Base-by-base conservation (phyloP, 2,888 invertebrate species). In the Bombyx huttoni region DNA sequence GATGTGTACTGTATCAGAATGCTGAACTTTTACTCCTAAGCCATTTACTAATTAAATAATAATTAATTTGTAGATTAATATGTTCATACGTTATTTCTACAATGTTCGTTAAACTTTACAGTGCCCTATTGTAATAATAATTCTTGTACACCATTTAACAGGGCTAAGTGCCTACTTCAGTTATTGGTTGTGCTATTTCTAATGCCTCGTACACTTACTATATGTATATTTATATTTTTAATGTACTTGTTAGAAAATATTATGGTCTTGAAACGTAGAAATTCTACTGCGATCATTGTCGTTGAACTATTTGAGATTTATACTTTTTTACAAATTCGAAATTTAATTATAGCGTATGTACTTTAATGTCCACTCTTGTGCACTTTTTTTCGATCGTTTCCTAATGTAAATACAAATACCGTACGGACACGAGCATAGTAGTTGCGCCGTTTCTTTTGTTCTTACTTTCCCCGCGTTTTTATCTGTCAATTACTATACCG, bases 11-110 rank as follows among this genome's bases (percentile, higher is more conserved):
- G 14, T 47, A 48, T 48, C 48, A 40, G 35, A 52, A 52, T 83
- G 84, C 84, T 84, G 84, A 75, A 81, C 84, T 83, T 84, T 82
- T 80, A 61, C 80, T 82, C 78, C 53, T 62, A 58, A 54, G 74
- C 76, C 75, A 49, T 35, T 60, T 67, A 67, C 69, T 75, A 67
- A 73, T 70, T 75, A 75, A 67, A 63, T 52, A 61, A 63, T 65
- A 67, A 59, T 64, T 67, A 40, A 40, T 40, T 63, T 61, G 60
- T 65, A 68, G 58, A 62, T 59, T 66, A 66, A 55, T 64, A 66
- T 63, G 56, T n/a, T 40, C 40, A 40, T 40, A 12, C 40, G 40
- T 40, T 8, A 40, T 10, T 40, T 10, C 40, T 24, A 24, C 24
- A 24, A 40, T 5, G 40, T 40, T 40, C 7, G 40, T 40, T 40